phyloP scores from a whole-genome alignment of 2,797 vertebrate genomes.

The Protonibea diacanthus region DNA sequence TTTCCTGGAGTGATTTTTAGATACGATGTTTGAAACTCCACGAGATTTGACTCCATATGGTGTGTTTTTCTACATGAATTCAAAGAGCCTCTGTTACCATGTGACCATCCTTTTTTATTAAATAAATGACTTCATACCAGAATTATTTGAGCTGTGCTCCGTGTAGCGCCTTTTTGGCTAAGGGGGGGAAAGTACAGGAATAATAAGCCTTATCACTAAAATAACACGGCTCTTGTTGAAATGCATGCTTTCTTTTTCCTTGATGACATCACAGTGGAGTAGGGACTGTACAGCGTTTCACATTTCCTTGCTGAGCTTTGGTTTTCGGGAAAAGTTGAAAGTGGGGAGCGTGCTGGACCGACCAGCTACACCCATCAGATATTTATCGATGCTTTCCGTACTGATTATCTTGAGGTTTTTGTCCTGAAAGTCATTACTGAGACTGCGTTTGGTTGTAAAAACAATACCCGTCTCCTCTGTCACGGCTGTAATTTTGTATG shows the following conservation, averaged over 20 bases:
- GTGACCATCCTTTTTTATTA: constrained; percentile 2
- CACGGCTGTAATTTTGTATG: constrained; percentile 67
- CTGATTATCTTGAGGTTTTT: constrained; percentile 48
- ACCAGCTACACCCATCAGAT: constrained; percentile 16
- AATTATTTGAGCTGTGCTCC: not conserved
- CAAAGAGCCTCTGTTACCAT: not conserved
- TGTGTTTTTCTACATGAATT: constrained; percentile 4
- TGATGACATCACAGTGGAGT: constrained; percentile 52
- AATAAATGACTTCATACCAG: constrained; percentile 25
- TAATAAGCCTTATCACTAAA: constrained; percentile 56
- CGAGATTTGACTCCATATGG: not conserved
- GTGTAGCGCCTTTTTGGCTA: not conserved
- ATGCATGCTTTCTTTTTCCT: constrained; percentile 50
- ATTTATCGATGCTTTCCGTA: constrained; percentile 41
- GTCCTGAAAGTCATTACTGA: constrained; percentile 35
- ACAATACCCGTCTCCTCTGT: constrained; percentile 67
- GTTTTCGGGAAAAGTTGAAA: constrained; percentile 26
- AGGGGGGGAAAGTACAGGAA: constrained; percentile 53
- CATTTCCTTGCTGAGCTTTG: constrained; percentile 40
- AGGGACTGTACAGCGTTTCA: constrained; percentile 36
- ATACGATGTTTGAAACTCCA: constrained; percentile 6
- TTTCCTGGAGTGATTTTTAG: constrained; percentile 19
- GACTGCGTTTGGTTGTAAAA: constrained; percentile 52
- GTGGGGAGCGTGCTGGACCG: not conserved
- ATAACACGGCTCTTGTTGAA: constrained; percentile 49